Percentiles rank a stretch among this genome's conserved stretches.
These are phyloP conservation scores for Cyanoramphus novaezelandiae DNA, from an alignment of 2,113 vertebrate genomes.

Conservation along the genomic window DNA sequence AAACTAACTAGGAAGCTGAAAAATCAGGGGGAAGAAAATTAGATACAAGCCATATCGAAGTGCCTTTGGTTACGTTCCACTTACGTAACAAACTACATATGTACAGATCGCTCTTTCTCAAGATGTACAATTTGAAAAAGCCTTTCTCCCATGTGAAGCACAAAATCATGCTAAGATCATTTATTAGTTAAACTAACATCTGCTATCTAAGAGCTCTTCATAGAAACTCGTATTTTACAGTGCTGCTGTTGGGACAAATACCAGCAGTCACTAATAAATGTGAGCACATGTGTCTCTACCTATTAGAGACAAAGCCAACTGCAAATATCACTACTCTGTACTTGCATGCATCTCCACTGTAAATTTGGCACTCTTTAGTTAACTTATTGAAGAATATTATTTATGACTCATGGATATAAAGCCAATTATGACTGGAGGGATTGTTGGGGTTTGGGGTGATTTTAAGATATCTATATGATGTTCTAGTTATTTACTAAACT, in stretches of 20 bases:
- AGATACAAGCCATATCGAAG: neutral
- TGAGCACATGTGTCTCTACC: rapidly evolving
- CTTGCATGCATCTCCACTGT: neutral
- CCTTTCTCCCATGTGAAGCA: neutral
- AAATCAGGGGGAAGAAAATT: constrained; percentile 4
- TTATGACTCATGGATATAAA: neutral
- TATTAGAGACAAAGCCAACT: neutral
- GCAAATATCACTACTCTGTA: neutral
- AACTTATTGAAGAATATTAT: neutral
- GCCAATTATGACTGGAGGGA: neutral
- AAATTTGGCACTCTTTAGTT: neutral
- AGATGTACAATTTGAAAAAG: neutral
- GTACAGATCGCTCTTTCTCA: neutral
- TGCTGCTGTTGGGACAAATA: neutral
- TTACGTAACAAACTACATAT: neutral
- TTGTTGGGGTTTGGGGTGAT: neutral
- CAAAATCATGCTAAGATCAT: neutral
- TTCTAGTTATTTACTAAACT: neutral
- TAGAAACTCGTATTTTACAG: neutral
- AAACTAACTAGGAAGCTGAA: constrained; percentile 97
- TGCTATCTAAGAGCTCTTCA: neutral
- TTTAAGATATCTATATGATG: neutral
- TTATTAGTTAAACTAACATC: neutral
- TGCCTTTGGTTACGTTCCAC: neutral
- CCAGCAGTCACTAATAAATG: neutral